phyloP scores from a whole-genome alignment of 1,140 invertebrate species.

The Pemphigus obesinymphae region DNA sequence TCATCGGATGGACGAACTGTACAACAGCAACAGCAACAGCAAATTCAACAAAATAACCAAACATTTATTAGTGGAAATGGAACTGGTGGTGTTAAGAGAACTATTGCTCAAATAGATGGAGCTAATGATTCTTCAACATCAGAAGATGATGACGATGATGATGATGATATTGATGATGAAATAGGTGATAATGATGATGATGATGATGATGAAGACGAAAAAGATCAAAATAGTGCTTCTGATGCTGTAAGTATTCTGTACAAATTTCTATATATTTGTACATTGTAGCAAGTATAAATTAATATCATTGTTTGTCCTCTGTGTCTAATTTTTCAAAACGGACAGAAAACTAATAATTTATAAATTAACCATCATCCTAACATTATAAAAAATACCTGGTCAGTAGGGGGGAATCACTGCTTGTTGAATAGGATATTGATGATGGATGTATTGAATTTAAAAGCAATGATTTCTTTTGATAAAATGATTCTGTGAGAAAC shows the following conservation, averaged over 20 bases:
- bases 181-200: conserved; percentile 69
- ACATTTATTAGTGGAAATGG: conserved; percentile 34
- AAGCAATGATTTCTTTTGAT: too few relatives aligned
- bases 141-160: conserved; percentile 69
- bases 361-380: too few relatives aligned
- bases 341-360: too few relatives aligned
- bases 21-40: conserved; percentile 16
- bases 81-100: conserved; percentile 20
- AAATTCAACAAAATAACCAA: conserved; percentile 35
- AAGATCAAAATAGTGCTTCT: conserved; percentile 49
- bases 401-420: too few relatives aligned
- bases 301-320: too few relatives aligned
- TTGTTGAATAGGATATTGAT: too few relatives aligned
- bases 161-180: conserved; percentile 66
- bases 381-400: too few relatives aligned
- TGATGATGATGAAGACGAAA: conserved; percentile 71
- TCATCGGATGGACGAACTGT: background rate
- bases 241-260: conserved; percentile 47
- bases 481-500: too few relatives aligned
- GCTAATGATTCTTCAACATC: conserved; percentile 56
- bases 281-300: too few relatives aligned
- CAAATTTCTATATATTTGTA: too few relatives aligned
- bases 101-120: conserved; percentile 52
- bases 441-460: too few relatives aligned
- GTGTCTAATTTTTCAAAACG: too few relatives aligned